Evolutionary conservation across 2,113 vertebrate genomes (phyloP).

Genomic region (Lepisosteus osseus): DNA sequence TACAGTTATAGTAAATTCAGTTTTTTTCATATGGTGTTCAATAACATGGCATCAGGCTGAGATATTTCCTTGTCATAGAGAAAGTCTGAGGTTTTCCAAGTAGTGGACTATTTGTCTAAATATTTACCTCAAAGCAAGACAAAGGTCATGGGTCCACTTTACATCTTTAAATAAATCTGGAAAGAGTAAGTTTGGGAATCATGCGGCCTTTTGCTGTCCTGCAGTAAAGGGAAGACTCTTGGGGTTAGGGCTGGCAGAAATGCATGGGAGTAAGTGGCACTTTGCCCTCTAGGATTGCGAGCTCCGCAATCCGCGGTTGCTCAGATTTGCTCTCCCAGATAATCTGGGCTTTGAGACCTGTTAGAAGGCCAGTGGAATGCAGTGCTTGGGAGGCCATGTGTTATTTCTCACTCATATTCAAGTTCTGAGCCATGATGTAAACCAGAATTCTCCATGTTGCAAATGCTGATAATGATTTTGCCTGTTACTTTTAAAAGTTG

Average conservation of each 20-base stretch:
- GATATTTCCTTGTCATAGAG: too few species aligned
- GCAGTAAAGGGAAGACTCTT: neutral
- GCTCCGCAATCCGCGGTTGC: too few species aligned
- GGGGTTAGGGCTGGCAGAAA: neutral
- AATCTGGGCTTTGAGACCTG: neutral
- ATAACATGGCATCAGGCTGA: too few species aligned
- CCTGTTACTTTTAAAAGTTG: too few species aligned
- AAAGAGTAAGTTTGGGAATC: neutral
- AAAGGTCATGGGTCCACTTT: neutral
- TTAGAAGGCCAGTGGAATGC: neutral
- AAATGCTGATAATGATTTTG: too few species aligned
- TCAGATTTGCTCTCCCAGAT: neutral
- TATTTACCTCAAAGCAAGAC: constrained; percentile 5
- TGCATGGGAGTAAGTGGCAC: neutral
- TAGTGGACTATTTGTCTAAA: constrained; percentile 2
- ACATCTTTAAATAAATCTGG: neutral
- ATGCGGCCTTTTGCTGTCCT: neutral
- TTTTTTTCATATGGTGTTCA: too few species aligned
- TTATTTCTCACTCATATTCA: too few species aligned
- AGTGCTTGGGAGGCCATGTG: too few species aligned
- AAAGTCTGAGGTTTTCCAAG: neutral
- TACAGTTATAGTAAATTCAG: too few species aligned
- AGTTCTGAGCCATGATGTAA: too few species aligned
- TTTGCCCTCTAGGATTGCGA: neutral
- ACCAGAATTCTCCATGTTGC: neutral